phyloP scores from a whole-genome alignment of 2,888 invertebrate species.

The Limenitis camilla region DNA sequence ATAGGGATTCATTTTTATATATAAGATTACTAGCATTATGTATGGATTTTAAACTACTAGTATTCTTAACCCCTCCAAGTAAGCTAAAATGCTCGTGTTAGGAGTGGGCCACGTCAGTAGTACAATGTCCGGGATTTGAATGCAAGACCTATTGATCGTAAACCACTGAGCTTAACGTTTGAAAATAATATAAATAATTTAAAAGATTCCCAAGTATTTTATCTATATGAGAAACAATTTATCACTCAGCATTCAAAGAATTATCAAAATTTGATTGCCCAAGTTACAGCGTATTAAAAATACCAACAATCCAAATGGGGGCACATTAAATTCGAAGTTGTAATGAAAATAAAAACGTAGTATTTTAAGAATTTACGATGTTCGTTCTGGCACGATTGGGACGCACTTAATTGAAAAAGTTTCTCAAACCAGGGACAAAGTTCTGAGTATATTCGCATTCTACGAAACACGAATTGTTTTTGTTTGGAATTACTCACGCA shows the following conservation, averaged over 20 bases:
- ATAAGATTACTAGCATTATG: too few relatives aligned
- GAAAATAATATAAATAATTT: too few relatives aligned
- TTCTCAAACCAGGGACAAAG: slow-evolving; percentile 34
- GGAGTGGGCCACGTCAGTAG: too few relatives aligned
- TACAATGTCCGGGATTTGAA: too few relatives aligned
- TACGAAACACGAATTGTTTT: slow-evolving; percentile 52
- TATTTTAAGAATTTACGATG: slow-evolving; percentile 24
- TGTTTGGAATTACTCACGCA: slow-evolving; percentile 38
- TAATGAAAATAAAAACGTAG: slow-evolving; percentile 23
- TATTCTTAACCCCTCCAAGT: too few relatives aligned
- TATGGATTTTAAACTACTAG: too few relatives aligned
- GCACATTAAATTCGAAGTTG: slow-evolving; percentile 21
- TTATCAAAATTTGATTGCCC: slow-evolving; percentile 13
- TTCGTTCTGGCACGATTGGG: slow-evolving; percentile 28
- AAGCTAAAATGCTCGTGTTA: too few relatives aligned
- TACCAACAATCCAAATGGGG: slow-evolving; percentile 14
- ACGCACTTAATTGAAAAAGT: slow-evolving; percentile 58
- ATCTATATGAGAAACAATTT: not conserved
- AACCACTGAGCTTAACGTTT: too few relatives aligned
- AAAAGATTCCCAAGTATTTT: not conserved
- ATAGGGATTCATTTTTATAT: too few relatives aligned
- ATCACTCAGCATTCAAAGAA: not conserved
- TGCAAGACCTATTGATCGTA: too few relatives aligned
- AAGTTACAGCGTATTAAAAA: slow-evolving; percentile 18
- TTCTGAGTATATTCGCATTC: slow-evolving; percentile 36